Evolutionary conservation across 2,113 vertebrate species (phyloP), one percentile per base, ranked within the genome.

Genomic region (Zootoca vivipara): DNA sequence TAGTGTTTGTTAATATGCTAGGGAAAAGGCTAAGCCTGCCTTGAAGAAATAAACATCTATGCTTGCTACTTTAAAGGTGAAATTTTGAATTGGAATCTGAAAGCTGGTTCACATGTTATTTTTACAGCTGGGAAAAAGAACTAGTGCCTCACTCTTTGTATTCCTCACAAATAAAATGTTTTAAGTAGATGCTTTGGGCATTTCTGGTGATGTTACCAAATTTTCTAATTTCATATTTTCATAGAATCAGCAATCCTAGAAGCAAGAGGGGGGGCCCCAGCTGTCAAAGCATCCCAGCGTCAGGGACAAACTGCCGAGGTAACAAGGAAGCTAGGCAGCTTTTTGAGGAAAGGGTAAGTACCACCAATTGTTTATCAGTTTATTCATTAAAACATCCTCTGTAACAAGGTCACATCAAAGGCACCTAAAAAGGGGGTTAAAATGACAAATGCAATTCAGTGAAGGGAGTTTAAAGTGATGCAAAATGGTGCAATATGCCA

Each of bases 11-110:
- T 90, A 92, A 85, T 89, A 91, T 88, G 75, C 81, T 91, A 72
- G 56, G 58, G 46, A 10, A 84, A 79, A 67, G 88, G 78, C 84
- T 40, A 77, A 28, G 0, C 4, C 79, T 93, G 7, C 79, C 88
- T 81, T 84, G 75, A 86, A 90, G 89, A 81, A 92, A 92, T 92
- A 82, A 91, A 91, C 94, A 92, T 87, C 64, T 92, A 88, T 90
- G 79, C 78, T 87, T 89, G 30, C 74, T 92, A 89, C 78, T 91
- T 93, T 92, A 85, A 92, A 89, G 83, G 35, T 85, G 87, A 89
- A 88, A 88, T 80, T 33, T 74, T 91, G 91, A 80, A 65, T 58
- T 91, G 79, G 35, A 82, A 78, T 88, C 33, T 91, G 88, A 83
- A 52, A 69, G 24, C 40, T 24, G 35, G 46, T 83, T 22, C 24